Evolutionary conservation across 1,140 invertebrate species (phyloP).

Genomic region (Dendroctonus valens): DNA sequence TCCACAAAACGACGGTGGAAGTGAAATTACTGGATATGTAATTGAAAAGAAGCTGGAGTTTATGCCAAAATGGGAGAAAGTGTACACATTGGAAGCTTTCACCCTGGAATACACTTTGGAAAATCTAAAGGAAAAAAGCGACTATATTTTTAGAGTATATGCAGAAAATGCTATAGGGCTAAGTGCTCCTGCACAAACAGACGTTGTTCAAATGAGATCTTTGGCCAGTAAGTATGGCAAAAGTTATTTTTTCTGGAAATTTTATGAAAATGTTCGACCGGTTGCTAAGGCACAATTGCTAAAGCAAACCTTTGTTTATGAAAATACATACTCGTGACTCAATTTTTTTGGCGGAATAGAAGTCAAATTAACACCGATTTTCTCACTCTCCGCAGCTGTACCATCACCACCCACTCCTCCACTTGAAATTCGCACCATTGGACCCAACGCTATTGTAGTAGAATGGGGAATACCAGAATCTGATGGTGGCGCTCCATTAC

Average conservation of each 20-base stretch:
- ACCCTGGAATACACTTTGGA: conserved; percentile 75
- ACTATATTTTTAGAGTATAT: conserved; percentile 87
- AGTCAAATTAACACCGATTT: not conserved
- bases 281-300: no score
- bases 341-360: not conserved
- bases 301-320: no score
- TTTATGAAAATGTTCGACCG: no score
- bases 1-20: conserved; percentile 80
- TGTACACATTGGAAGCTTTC: conserved; percentile 78
- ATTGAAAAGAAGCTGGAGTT: conserved; percentile 83
- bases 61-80: conserved; percentile 83
- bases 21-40: conserved; percentile 86
- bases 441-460: conserved; percentile 80
- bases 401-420: conserved; percentile 88
- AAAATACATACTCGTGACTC: no score
- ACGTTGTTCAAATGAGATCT: conserved; percentile 82
- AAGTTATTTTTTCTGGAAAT: not conserved
- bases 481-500: conserved; percentile 88
- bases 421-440: conserved; percentile 78
- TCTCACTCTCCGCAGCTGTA: conserved; percentile 61
- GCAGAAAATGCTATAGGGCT: conserved; percentile 89
- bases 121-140: conserved; percentile 84
- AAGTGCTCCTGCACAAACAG: conserved; percentile 75
- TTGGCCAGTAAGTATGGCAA: conserved; percentile 81
- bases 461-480: conserved; percentile 92